Percentiles rank a stretch among this genome's conserved stretches.
Evolutionary conservation across 30 jellyfish, hydroid and myxozoan species (phyloP).

Genomic region (Aurelia sp.): DNA sequence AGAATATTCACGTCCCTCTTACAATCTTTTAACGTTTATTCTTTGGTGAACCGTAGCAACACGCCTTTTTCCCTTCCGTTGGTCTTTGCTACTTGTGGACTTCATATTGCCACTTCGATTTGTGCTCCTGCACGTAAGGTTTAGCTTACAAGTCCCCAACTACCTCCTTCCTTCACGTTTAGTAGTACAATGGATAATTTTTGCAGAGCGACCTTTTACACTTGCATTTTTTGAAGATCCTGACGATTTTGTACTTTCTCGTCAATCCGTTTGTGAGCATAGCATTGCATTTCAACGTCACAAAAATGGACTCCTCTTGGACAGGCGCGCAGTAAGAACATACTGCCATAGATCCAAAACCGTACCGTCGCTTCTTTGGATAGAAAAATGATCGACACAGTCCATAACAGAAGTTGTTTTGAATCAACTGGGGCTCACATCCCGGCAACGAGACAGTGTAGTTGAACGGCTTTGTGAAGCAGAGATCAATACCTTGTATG

Average conservation of each 20-base stretch:
- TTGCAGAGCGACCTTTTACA: constrained; percentile 44
- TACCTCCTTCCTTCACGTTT: neutral
- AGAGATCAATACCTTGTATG: constrained; percentile 7
- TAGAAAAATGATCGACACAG: constrained; percentile 45
- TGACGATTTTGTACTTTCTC: constrained; percentile 26
- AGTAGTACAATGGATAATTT: constrained; percentile 18
- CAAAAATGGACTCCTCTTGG: neutral
- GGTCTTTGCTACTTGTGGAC: too few relatives aligned
- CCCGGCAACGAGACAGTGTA: constrained; percentile 56
- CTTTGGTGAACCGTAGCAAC: too few relatives aligned
- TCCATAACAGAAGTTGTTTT: constrained; percentile 63
- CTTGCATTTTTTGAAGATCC: constrained; percentile 41
- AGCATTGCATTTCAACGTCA: constrained; percentile 1
- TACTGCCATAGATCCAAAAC: constrained; percentile 26
- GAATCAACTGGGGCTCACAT: constrained; percentile 29
- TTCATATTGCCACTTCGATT: too few relatives aligned
- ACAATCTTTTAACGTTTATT: too few relatives aligned
- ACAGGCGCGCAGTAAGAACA: constrained; percentile 67
- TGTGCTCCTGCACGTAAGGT: too few relatives aligned
- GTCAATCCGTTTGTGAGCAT: neutral
- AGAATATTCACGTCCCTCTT: too few relatives aligned
- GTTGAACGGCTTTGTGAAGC: constrained; percentile 60
- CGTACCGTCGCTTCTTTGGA: constrained; percentile 28
- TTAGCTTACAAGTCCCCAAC: too few relatives aligned
- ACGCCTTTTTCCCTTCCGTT: too few relatives aligned